Conservation (phyloP, 2,797 vertebrate genomes). For the Siniperca undulata region DNA sequence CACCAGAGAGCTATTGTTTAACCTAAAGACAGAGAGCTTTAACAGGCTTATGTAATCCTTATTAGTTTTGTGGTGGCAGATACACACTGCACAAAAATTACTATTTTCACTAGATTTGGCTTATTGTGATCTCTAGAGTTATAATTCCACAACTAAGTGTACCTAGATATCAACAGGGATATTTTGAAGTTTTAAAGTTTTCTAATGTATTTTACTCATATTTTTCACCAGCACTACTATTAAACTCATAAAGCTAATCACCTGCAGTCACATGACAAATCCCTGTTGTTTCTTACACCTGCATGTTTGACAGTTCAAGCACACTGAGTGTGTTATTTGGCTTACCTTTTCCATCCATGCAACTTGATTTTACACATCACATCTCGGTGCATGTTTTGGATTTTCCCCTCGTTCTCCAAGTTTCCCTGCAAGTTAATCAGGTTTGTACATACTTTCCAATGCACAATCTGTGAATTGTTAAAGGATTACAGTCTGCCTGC, state of each 20-base stretch:
- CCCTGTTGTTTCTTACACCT: not conserved
- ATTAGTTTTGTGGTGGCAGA: conserved; percentile 1
- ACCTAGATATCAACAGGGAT: not conserved
- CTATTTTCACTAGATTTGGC: not conserved
- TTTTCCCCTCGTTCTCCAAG: conserved; percentile 39
- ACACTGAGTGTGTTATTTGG: conserved; percentile 15
- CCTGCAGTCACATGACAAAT: not conserved
- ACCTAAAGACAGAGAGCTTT: conserved; percentile 32
- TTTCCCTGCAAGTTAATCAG: conserved; percentile 60
- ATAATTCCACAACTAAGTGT: not conserved
- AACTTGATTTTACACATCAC: conserved; percentile 23
- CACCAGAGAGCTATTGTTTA: conserved; percentile 42
- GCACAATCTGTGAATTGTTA: conserved; percentile 74
- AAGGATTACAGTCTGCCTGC: conserved; percentile 65
- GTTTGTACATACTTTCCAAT: conserved; percentile 61
- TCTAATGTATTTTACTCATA: not conserved
- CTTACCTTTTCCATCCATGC: conserved; percentile 2
- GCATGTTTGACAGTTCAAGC: conserved; percentile 15
- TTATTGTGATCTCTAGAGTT: not conserved
- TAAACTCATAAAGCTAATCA: not conserved
- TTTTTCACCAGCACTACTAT: not conserved
- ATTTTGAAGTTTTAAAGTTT: not conserved
- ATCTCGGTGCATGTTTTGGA: conserved; percentile 46
- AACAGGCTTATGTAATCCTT: conserved; percentile 39
- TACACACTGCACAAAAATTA: not conserved